A percentile compares a stretch with the other conserved stretches of the same genome.
Conservation (phyloP, 2,113 vertebrate species). For the Seriola quinqueradiata region DNA sequence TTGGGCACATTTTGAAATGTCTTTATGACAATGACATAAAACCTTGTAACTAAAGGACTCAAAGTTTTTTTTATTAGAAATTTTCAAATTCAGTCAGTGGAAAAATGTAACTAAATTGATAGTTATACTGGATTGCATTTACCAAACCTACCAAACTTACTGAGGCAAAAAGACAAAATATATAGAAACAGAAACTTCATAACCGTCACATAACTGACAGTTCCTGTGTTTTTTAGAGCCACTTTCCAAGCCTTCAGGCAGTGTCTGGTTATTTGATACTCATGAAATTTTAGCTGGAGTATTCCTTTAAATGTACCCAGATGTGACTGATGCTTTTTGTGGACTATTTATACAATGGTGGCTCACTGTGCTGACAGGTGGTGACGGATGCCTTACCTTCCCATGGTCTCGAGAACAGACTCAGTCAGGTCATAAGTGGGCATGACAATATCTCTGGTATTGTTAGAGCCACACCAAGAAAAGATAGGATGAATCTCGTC, state of each 20-base stretch:
- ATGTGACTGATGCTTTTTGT: neutral
- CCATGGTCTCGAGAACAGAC: constrained; percentile 97
- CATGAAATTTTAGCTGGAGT: neutral
- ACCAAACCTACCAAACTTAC: neutral
- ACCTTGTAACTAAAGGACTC: neutral
- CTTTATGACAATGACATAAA: neutral
- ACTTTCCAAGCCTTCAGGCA: neutral
- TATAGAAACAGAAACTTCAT: neutral
- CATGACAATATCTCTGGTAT: constrained; percentile 96
- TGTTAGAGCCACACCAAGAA: constrained; percentile 97
- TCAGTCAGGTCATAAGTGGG: constrained; percentile 98
- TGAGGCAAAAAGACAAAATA: neutral
- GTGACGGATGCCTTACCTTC: constrained; percentile 86
- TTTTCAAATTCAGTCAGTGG: neutral
- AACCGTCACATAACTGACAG: too few species aligned
- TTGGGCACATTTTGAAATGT: neutral
- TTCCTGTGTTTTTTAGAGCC: neutral
- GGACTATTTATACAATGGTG: neutral
- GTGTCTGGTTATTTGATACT: neutral
- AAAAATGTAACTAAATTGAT: neutral
- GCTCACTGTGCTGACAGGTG: neutral
- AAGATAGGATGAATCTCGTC: constrained; percentile 93
- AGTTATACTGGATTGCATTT: neutral
- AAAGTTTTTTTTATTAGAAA: neutral
- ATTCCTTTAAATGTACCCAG: neutral